Evolutionary conservation across 2,113 vertebrate species (phyloP), one percentile per base, ranked within the genome.

Genomic region (Nematolebias whitei): DNA sequence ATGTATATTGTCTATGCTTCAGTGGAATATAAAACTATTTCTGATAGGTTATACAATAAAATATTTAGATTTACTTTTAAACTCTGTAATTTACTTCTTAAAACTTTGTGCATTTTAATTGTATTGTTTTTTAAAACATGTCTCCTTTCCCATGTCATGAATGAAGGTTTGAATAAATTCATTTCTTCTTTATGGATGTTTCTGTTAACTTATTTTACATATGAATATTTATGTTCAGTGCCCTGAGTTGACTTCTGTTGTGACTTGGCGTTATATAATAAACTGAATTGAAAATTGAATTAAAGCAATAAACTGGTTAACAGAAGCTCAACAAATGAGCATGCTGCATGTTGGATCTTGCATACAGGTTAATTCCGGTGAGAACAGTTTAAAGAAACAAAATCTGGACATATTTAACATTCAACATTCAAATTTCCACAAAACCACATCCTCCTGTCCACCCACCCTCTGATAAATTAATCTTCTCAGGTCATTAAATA

Each of bases 271-370:
- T n/a, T n/a, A n/a, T n/a, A n/a, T n/a, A n/a, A n/a, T n/a, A n/a
- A n/a, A n/a, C n/a, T n/a, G n/a, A n/a, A n/a, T n/a, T n/a, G n/a
- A n/a, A n/a, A n/a, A n/a, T n/a, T n/a, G n/a, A n/a, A n/a, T n/a
- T n/a, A n/a, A n/a, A n/a, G n/a, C n/a, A n/a, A n/a, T n/a, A n/a
- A n/a, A n/a, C n/a, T n/a, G 48, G 63, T 35, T 50, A 48, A 76
- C 57, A 44, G 22, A 52, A 2, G 49, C 54, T 79, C 45, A 13
- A 47, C 39, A 71, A 62, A 39, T 12, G 13, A 51, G 15, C 57
- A 69, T n/a, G n/a, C n/a, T n/a, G n/a, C 49, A 18, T 20, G 50
- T 48, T 58, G 41, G 47, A 18, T 11, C 2, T 1, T 19, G 69
- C 24, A 45, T 9, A 2, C 0, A 16, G 39, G 55, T 39, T 44